These are phyloP conservation scores for Elysia crispata DNA, from an alignment of 2,888 invertebrate species.

Conservation along the genomic window DNA sequence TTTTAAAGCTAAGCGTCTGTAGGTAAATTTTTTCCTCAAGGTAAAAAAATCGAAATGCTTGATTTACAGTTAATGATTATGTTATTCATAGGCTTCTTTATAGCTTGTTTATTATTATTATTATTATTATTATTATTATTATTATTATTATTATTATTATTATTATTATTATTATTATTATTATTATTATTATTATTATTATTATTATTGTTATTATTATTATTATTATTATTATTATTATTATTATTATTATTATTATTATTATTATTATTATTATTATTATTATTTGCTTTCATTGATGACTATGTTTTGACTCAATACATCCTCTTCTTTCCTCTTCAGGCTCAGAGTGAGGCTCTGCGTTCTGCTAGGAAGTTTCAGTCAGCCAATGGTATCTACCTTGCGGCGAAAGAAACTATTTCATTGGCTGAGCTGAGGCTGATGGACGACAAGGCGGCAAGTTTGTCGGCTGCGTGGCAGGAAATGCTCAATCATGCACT, in stretches of 20 bases:
- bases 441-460: slow-evolving; percentile 83
- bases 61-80: too few species aligned
- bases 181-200: too few species aligned
- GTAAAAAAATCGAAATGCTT: too few species aligned
- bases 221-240: background rate
- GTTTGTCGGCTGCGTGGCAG: slow-evolving; percentile 97
- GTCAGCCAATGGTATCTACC: slow-evolving; percentile 92
- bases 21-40: too few species aligned
- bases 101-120: too few species aligned
- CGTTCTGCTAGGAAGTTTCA: slow-evolving; percentile 93
- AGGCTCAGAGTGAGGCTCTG: slow-evolving; percentile 91
- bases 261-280: background rate
- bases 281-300: background rate
- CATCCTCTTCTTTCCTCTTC: background rate
- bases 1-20: too few species aligned
- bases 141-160: too few species aligned
- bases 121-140: too few species aligned
- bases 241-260: background rate
- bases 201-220: background rate
- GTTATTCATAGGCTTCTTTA: too few species aligned
- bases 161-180: too few species aligned
- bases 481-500: slow-evolving; percentile 97
- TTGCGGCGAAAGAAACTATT: slow-evolving; percentile 95
- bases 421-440: slow-evolving; percentile 91
- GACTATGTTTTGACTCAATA: background rate